Conservation (phyloP, 2,797 vertebrate genomes). For the Sus cebifrons region DNA sequence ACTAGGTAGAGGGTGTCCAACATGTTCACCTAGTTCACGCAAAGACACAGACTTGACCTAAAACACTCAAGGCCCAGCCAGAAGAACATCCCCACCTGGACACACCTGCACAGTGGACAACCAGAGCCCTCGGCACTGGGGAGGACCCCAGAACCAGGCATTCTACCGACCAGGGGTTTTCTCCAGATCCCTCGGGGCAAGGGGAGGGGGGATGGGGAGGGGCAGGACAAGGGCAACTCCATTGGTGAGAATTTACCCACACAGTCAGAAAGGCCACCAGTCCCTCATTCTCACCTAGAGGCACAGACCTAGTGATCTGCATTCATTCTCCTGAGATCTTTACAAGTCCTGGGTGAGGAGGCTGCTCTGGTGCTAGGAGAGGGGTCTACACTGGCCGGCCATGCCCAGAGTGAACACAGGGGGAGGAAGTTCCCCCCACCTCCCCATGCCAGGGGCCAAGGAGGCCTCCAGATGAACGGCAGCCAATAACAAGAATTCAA, state of each 20-base stretch:
- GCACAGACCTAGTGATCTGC: not conserved
- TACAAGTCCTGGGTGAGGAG: too few relatives aligned
- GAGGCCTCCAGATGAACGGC: not conserved
- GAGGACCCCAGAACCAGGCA: not conserved
- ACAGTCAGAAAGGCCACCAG: not conserved
- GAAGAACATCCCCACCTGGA: not conserved
- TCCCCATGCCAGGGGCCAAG: not conserved
- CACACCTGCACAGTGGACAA: accelerated
- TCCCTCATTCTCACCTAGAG: not conserved
- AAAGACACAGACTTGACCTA: not conserved
- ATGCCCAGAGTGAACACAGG: not conserved
- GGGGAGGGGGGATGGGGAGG: too few relatives aligned
- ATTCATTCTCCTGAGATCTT: not conserved
- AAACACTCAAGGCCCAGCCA: not conserved
- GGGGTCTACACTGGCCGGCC: not conserved
- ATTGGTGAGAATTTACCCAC: not conserved
- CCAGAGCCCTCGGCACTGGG: not conserved
- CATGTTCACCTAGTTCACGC: not conserved
- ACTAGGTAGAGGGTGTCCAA: not conserved
- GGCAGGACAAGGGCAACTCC: not conserved
- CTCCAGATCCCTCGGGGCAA: not conserved
- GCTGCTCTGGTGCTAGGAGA: not conserved
- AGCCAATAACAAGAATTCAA: not conserved
- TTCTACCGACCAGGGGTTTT: not conserved
- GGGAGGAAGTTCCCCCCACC: not conserved